A percentile compares a stretch with the other conserved stretches of the same genome.
These are phyloP conservation scores for Petrocephalus schoutedeni DNA, from an alignment of 2,797 vertebrate species.

Conservation along the genomic window DNA sequence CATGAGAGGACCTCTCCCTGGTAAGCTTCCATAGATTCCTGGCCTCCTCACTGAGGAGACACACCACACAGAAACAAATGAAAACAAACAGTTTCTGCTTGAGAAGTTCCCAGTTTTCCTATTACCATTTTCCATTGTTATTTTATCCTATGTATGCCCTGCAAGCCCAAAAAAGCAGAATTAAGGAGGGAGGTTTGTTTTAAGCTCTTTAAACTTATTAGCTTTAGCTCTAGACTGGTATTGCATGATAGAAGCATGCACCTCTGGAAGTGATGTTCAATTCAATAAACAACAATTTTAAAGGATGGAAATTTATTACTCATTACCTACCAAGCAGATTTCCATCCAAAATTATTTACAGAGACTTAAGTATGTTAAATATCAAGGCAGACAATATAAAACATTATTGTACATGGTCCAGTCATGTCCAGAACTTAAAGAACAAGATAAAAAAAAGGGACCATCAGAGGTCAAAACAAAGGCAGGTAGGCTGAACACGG, in stretches of 20 bases:
- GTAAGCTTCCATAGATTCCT: neutral
- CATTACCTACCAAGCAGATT: neutral
- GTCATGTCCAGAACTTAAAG: neutral
- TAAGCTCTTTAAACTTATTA: neutral
- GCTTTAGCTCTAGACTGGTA: neutral
- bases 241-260: neutral
- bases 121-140: neutral
- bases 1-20: neutral
- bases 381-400: neutral
- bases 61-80: neutral
- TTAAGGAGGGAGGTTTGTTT: neutral
- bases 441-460: neutral
- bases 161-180: neutral
- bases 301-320: neutral
- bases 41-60: neutral
- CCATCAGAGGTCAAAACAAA: neutral
- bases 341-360: neutral
- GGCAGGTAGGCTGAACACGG: neutral
- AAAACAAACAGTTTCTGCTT: neutral
- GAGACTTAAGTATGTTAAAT: neutral
- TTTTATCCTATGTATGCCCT: neutral
- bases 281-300: neutral
- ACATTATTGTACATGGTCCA: neutral
- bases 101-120: neutral
- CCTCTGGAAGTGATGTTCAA: neutral